These are phyloP conservation scores for Polypterus bichir DNA, from an alignment of 2,113 vertebrate species.

Conservation along the genomic window DNA sequence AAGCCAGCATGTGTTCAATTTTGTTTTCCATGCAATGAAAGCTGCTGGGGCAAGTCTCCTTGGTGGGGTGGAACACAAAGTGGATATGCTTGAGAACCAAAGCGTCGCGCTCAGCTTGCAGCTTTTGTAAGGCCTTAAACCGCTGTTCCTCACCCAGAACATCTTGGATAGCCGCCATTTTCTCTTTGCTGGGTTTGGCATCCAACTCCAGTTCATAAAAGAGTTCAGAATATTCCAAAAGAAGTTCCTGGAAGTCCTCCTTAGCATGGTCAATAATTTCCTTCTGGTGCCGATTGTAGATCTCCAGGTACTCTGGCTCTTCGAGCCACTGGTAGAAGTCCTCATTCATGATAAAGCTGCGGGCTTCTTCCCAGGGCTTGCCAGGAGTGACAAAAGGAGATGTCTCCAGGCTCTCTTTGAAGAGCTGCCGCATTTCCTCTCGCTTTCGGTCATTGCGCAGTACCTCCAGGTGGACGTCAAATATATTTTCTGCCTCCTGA, in stretches of 20 bases:
- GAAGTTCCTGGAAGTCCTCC: constrained; percentile 92
- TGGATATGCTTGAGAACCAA: constrained; percentile 95
- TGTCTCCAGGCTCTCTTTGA: constrained; percentile 73
- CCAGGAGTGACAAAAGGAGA: constrained; percentile 87
- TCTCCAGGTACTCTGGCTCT: constrained; percentile 76
- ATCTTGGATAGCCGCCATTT: constrained; percentile 94
- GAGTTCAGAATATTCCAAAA: constrained; percentile 89
- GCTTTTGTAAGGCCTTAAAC: constrained; percentile 86
- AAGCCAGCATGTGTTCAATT: constrained; percentile 72
- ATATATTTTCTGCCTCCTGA: constrained; percentile 57
- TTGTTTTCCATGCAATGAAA: constrained; percentile 71
- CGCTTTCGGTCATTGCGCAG: constrained; percentile 71
- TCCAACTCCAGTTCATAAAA: constrained; percentile 94
- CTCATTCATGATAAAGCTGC: constrained; percentile 92
- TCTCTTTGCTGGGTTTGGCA: constrained; percentile 96
- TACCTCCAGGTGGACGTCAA: constrained; percentile 70
- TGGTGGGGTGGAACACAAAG: constrained; percentile 93
- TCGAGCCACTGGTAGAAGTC: constrained; percentile 91
- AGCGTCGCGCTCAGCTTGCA: constrained; percentile 88
- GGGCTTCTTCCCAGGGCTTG: constrained; percentile 90
- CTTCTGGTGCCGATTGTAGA: constrained; percentile 88
- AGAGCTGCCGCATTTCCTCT: constrained; percentile 70
- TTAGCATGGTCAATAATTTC: constrained; percentile 88
- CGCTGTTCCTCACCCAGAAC: constrained; percentile 81
- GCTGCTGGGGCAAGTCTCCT: constrained; percentile 86